phyloP scores from a whole-genome alignment of 2,888 invertebrate genomes.

The Eulithis prunata region DNA sequence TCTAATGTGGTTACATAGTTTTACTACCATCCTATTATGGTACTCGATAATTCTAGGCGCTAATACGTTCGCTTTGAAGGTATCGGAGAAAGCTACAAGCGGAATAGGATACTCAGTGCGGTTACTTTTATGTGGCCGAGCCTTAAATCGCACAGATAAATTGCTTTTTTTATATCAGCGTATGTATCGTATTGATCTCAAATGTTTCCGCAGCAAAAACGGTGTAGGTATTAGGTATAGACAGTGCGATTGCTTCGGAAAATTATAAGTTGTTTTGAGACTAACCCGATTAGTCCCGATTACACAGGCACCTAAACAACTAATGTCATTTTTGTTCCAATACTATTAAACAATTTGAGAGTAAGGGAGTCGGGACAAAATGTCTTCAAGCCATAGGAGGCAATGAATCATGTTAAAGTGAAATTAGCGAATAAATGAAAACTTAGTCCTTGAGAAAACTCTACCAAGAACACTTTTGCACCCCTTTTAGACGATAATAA shows the following conservation, averaged over 20 bases:
- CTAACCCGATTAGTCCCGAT: too few species aligned
- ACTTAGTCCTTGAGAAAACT: background rate
- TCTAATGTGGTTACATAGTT: constrained; percentile 48
- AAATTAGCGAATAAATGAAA: background rate
- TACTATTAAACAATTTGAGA: constrained; percentile 29
- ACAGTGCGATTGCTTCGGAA: background rate
- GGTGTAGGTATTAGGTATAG: too few species aligned
- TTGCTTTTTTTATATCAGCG: constrained; percentile 48
- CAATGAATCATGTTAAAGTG: constrained; percentile 21
- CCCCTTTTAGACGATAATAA: background rate
- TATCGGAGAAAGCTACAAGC: constrained; percentile 63
- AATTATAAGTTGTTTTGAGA: too few species aligned
- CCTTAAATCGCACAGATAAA: constrained; percentile 54
- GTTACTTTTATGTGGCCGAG: constrained; percentile 66
- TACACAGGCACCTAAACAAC: constrained; percentile 6
- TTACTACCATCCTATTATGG: constrained; percentile 38
- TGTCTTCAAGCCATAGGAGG: constrained; percentile 1
- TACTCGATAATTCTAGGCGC: constrained; percentile 40
- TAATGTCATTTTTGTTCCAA: constrained; percentile 35
- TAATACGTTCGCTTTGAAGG: constrained; percentile 49
- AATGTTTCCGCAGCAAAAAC: constrained; percentile 7
- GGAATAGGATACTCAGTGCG: constrained; percentile 58
- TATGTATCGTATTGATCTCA: constrained; percentile 26
- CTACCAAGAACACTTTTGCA: background rate
- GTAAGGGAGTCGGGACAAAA: background rate